Evolutionary conservation across 2,113 vertebrate genomes (phyloP).

Genomic region (Cepphus grylle): DNA sequence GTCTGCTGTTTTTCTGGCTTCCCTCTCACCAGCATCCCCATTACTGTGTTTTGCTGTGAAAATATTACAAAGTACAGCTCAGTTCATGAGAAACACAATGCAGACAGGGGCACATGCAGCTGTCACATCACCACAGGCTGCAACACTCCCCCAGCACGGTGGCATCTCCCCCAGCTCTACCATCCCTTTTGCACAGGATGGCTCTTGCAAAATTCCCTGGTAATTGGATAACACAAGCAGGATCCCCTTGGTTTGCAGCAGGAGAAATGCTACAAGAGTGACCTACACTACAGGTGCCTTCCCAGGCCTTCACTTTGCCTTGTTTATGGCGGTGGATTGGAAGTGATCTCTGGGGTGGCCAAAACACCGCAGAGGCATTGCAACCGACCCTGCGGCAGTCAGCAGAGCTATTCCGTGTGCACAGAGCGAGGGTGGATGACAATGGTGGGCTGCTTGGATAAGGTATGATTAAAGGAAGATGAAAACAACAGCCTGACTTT

Average conservation of each 20-base stretch:
- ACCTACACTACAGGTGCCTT: neutral
- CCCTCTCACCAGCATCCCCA: neutral
- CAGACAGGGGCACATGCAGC: neutral
- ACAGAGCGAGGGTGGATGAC: neutral
- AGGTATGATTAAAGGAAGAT: neutral
- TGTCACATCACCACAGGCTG: neutral
- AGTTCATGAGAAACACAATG: neutral
- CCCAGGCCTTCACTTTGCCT: neutral
- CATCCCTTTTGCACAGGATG: neutral
- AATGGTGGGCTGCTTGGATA: neutral
- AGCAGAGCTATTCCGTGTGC: neutral
- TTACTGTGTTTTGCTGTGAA: neutral
- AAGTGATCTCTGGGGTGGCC: neutral
- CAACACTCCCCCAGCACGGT: neutral
- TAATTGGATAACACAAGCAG: neutral
- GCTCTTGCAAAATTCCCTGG: neutral
- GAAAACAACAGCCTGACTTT: neutral
- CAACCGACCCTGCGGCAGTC: neutral
- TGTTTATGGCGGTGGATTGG: neutral
- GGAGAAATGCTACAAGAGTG: neutral
- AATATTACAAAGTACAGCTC: neutral
- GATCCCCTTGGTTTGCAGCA: neutral
- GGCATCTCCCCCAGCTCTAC: neutral
- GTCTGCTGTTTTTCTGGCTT: neutral
- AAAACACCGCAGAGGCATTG: neutral